Evolutionary conservation across 2,888 invertebrate species (phyloP).

Genomic region (Prosopocoilus inquinatus): DNA sequence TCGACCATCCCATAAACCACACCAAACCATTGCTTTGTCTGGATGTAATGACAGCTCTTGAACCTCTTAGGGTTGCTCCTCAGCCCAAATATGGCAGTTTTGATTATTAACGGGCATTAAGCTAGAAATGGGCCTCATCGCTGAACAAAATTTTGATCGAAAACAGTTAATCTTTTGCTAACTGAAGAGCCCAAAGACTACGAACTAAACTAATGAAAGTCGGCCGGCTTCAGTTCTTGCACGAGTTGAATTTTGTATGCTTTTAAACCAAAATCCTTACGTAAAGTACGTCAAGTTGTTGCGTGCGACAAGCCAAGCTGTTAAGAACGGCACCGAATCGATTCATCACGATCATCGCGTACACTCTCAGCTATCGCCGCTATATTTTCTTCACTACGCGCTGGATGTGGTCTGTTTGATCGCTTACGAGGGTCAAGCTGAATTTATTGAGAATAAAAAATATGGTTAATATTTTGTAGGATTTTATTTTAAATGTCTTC

Average conservation of each 20-base stretch:
- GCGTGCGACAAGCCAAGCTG: slow-evolving; percentile 14
- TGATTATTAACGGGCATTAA: background rate
- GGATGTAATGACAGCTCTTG: background rate
- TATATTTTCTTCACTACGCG: background rate
- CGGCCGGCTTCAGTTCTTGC: slow-evolving; percentile 12
- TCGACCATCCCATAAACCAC: background rate
- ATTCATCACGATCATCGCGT: slow-evolving; percentile 21
- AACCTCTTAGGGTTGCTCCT: background rate
- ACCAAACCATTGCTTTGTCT: background rate
- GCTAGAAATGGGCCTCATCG: slow-evolving; percentile 1
- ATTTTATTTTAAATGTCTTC: too few species aligned
- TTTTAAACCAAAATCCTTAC: slow-evolving; percentile 6
- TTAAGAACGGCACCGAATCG: slow-evolving; percentile 25
- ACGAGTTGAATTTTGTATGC: slow-evolving; percentile 10
- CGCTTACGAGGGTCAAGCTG: too few species aligned
- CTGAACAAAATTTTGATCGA: background rate
- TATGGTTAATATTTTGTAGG: too few species aligned
- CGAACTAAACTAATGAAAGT: background rate
- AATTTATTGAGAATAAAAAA: too few species aligned
- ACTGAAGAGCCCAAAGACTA: background rate
- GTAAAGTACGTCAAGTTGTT: slow-evolving; percentile 15
- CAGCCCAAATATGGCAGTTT: background rate
- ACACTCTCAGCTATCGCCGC: slow-evolving; percentile 20
- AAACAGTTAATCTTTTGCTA: background rate
- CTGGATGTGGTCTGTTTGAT: background rate